Evolutionary conservation across 1,140 invertebrate species (phyloP).

Genomic region (Drosophila watanabei): DNA sequence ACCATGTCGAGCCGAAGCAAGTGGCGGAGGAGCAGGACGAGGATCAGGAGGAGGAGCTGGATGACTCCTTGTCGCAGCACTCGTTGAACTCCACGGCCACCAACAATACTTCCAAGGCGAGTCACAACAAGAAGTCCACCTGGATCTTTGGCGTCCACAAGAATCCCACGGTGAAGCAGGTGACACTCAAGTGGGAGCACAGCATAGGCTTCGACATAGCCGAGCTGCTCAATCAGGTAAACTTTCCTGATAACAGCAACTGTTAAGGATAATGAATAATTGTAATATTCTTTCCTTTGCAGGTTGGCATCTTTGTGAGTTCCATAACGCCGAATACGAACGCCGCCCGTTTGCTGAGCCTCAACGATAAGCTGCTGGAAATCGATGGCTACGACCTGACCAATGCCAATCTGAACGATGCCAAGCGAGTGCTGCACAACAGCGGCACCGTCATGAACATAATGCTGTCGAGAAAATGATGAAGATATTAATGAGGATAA

Average conservation of each 20-base stretch:
- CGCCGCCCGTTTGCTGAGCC: constrained; percentile 86
- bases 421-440: constrained; percentile 86
- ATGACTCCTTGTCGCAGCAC: constrained; percentile 69
- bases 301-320: constrained; percentile 88
- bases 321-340: constrained; percentile 87
- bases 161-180: constrained; percentile 87
- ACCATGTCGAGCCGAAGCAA: constrained; percentile 21
- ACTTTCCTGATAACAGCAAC: background rate
- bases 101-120: constrained; percentile 64
- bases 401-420: constrained; percentile 87
- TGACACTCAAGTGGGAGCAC: constrained; percentile 75
- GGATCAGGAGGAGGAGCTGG: constrained; percentile 43
- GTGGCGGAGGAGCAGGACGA: constrained; percentile 13
- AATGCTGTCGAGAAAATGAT: constrained; percentile 86
- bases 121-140: constrained; percentile 60
- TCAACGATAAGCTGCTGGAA: constrained; percentile 88
- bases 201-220: constrained; percentile 73
- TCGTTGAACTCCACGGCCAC: constrained; percentile 71
- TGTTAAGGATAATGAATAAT: background rate
- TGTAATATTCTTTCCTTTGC: constrained; percentile 1
- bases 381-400: constrained; percentile 89
- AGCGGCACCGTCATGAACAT: constrained; percentile 87
- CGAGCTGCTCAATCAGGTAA: constrained; percentile 72
- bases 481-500: background rate
- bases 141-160: constrained; percentile 89